phyloP scores from a whole-genome alignment of 1,140 invertebrate genomes.

The Hylaeus volcanicus region DNA sequence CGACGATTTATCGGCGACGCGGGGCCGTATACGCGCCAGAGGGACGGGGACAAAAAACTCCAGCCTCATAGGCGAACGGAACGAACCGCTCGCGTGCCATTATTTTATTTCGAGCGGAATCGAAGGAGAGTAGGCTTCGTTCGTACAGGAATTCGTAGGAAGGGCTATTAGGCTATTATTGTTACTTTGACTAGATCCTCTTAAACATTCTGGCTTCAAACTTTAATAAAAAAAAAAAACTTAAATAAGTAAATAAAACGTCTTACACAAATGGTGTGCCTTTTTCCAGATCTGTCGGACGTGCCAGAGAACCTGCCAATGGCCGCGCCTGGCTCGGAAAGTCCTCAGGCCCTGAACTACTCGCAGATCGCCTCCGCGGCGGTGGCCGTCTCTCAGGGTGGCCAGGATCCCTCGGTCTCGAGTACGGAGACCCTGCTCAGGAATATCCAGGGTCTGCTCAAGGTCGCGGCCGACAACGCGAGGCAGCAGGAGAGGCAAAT shows the following conservation, averaged over 20 bases:
- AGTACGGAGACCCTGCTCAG: constrained; percentile 95
- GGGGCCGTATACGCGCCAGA: not conserved
- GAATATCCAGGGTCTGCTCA: constrained; percentile 96
- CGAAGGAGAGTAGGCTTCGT: too few species aligned
- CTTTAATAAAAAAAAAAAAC: too few species aligned
- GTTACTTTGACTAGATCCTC: too few species aligned
- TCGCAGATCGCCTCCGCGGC: constrained; percentile 83
- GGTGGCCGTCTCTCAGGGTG: constrained; percentile 76
- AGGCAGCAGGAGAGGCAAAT: constrained; percentile 96
- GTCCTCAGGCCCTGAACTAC: constrained; percentile 87
- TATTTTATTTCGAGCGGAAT: not conserved
- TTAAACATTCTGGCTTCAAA: too few species aligned
- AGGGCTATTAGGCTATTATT: too few species aligned
- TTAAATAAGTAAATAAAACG: too few species aligned
- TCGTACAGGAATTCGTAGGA: too few species aligned
- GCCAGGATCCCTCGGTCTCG: constrained; percentile 83
- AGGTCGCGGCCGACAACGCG: constrained; percentile 97
- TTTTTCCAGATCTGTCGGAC: constrained; percentile 83
- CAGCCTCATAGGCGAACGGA: not conserved
- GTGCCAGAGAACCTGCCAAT: constrained; percentile 82
- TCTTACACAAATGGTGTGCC: not conserved
- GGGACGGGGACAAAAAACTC: not conserved
- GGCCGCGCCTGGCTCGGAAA: constrained; percentile 82
- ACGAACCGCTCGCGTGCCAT: not conserved
- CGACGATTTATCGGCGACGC: constrained; percentile 42